Conservation (phyloP, 2,113 vertebrate genomes). For the Irena cyanogastra region DNA sequence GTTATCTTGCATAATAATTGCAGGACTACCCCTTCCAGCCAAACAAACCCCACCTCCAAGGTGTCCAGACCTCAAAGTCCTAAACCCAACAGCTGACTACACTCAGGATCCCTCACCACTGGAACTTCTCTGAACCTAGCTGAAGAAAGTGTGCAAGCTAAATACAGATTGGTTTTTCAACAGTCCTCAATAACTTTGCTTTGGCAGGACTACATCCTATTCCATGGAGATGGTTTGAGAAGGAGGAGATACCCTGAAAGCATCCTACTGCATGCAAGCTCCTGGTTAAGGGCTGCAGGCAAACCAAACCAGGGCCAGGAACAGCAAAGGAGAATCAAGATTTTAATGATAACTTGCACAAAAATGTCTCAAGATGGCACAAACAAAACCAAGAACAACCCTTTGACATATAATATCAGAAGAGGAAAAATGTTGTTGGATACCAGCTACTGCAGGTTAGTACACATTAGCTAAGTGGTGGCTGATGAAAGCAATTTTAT, state of each 20-base stretch:
- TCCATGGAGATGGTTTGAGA: not conserved
- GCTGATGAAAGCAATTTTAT: not conserved
- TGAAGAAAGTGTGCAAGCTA: accelerated
- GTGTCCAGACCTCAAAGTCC: not conserved
- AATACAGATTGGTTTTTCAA: not conserved
- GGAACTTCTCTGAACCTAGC: not conserved
- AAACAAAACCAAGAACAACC: not conserved
- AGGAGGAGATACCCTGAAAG: not conserved
- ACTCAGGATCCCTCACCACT: not conserved
- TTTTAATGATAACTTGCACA: not conserved
- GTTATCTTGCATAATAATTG: not conserved
- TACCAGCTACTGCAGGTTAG: not conserved
- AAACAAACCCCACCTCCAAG: not conserved
- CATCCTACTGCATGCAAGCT: not conserved
- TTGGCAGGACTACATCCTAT: not conserved
- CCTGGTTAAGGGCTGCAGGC: not conserved
- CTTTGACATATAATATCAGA: not conserved
- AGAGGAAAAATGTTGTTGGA: not conserved
- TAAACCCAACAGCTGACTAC: not conserved
- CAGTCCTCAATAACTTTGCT: not conserved
- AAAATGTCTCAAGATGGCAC: not conserved
- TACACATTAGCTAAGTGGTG: not conserved
- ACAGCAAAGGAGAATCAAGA: not conserved
- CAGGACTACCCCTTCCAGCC: not conserved
- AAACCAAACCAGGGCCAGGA: not conserved